Conservation (phyloP, 2,797 vertebrate genomes). For the Zenarchopterus dispar region DNA sequence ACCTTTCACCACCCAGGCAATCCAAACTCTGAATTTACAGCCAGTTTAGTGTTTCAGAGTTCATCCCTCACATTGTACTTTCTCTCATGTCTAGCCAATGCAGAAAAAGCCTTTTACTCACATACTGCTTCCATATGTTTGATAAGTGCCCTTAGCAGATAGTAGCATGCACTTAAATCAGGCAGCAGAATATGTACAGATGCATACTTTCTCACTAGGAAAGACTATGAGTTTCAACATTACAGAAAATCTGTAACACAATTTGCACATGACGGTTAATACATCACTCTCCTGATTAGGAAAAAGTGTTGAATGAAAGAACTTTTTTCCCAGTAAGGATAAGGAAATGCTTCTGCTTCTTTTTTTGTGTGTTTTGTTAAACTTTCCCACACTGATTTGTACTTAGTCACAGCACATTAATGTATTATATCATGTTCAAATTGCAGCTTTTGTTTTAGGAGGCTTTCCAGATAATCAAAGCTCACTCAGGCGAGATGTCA, state of each 20-base stretch:
- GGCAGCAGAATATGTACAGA: slow-evolving; percentile 9
- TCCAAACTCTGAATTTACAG: slow-evolving; percentile 56
- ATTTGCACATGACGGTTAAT: slow-evolving; percentile 4
- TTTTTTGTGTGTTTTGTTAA: slow-evolving; percentile 19
- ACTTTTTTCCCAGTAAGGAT: slow-evolving; percentile 6
- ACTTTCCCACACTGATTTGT: slow-evolving; percentile 9
- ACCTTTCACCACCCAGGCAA: slow-evolving; percentile 41
- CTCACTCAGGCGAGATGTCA: slow-evolving; percentile 19
- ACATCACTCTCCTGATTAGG: slow-evolving; percentile 25
- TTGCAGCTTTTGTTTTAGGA: slow-evolving; percentile 30
- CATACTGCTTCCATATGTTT: slow-evolving; percentile 70
- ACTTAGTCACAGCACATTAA: slow-evolving; percentile 28
- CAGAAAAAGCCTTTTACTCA: slow-evolving; percentile 46
- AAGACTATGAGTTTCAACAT: neutral
- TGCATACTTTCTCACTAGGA: neutral
- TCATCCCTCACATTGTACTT: slow-evolving; percentile 49
- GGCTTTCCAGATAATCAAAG: slow-evolving; percentile 49
- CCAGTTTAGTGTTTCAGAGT: slow-evolving; percentile 60
- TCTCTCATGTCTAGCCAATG: slow-evolving; percentile 69
- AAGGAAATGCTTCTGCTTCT: slow-evolving; percentile 38
- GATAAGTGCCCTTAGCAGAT: slow-evolving; percentile 34
- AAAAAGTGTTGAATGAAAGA: slow-evolving; percentile 15
- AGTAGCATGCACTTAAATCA: slow-evolving; percentile 36
- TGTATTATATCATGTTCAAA: slow-evolving; percentile 43
- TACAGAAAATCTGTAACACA: slow-evolving; percentile 17